phyloP scores from a whole-genome alignment of 2,888 invertebrate genomes.

The Clistopyga incitator region DNA sequence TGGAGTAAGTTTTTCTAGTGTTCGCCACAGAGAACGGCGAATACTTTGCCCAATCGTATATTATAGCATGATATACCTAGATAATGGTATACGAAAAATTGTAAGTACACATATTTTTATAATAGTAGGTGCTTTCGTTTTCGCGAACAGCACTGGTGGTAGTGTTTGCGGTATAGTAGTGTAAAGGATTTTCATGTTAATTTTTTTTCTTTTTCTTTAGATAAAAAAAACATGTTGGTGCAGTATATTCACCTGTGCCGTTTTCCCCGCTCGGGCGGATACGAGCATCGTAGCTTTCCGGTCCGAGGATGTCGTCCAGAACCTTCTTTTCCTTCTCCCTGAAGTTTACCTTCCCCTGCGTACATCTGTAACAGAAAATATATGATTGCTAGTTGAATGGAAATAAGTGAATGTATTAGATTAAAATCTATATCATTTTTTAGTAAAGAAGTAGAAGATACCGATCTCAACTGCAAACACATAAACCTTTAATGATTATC shows the following conservation, averaged over 20 bases:
- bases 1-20: neutral
- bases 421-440: neutral
- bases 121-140: slow-evolving; percentile 19
- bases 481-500: neutral
- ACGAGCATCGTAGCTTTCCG: slow-evolving; percentile 95
- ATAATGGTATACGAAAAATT: slow-evolving; percentile 26
- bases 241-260: slow-evolving; percentile 92
- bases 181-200: slow-evolving; percentile 32
- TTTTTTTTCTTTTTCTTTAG: slow-evolving; percentile 26
- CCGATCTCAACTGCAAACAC: too few species aligned
- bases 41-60: neutral
- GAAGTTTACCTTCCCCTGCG: slow-evolving; percentile 94
- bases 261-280: slow-evolving; percentile 97
- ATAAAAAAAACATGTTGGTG: slow-evolving; percentile 25
- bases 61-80: slow-evolving; percentile 17
- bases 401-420: neutral
- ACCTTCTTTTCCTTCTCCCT: slow-evolving; percentile 97
- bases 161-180: slow-evolving; percentile 35
- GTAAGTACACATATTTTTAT: neutral
- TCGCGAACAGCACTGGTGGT: slow-evolving; percentile 10
- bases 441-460: neutral
- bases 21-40: neutral
- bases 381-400: neutral
- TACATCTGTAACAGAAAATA: slow-evolving; percentile 87
- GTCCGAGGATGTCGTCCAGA: slow-evolving; percentile 96